Base-by-base conservation (phyloP, 2,888 invertebrate genomes). In the Archaeoteleia sp. region DNA sequence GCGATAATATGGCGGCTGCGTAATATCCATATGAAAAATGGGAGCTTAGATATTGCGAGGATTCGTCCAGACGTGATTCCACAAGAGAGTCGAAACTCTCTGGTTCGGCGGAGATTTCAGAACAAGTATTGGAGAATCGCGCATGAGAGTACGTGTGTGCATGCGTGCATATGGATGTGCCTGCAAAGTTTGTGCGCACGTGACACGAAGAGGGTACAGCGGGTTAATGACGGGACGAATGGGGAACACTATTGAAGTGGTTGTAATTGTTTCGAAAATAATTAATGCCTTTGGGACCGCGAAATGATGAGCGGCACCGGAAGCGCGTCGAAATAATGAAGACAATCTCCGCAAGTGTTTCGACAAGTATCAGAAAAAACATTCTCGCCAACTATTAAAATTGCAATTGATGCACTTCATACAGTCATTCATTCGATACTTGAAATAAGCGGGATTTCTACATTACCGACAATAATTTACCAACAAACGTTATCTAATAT, bases 51-150 rank as follows among this genome's bases (percentile, higher is more conserved):
- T 27, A 25, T 29, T n/a, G 51, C 12, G 51, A 63, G 55, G 63
- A 63, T 63, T 57, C 55, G 55, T 63, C 63, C 55, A 63, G 63
- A 63, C 63, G 42, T 37, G 55, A 55, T 55, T 54, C 29, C 63
- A 51, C 63, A 43, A 55, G 63, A 42, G 63, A 63, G 49, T 55
- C 55, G 54, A 54, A 63, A 63, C 45, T 49, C 63, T 51, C 63
- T 49, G 43, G 55, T 51, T 43, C 43, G 27, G 20, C n/a, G n/a
- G n/a, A n/a, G n/a, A n/a, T n/a, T n/a, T n/a, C n/a, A n/a, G n/a
- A n/a, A n/a, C n/a, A n/a, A n/a, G n/a, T n/a, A n/a, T n/a, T n/a
- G n/a, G n/a, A n/a, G n/a, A n/a, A n/a, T 48, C 20, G 51, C 32
- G 35, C 2, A 35, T 27, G 23, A 42, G 34, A 49, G 46, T 61